Percentiles rank a stretch among this genome's conserved stretches.
Evolutionary conservation across 2,888 invertebrate species (phyloP).

Genomic region (Hesperia comma): DNA sequence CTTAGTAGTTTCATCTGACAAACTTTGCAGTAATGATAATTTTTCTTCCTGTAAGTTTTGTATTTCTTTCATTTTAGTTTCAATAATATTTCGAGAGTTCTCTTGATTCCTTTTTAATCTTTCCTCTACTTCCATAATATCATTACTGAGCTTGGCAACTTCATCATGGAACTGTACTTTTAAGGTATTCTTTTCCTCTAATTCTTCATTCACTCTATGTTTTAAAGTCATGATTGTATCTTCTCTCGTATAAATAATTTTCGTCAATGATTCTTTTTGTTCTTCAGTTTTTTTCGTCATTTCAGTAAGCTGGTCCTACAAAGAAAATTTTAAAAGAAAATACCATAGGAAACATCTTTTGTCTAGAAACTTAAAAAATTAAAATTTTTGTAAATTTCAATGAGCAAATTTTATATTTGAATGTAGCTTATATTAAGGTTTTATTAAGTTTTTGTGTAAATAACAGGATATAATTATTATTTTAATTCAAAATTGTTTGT

Average conservation of each 20-base stretch:
- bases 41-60: constrained; percentile 72
- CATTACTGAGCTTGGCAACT: constrained; percentile 64
- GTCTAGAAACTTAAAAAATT: no score
- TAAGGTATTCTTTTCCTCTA: constrained; percentile 63
- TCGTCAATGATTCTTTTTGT: constrained; percentile 30
- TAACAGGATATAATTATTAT: no score
- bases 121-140: constrained; percentile 69
- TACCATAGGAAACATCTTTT: no score
- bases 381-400: no score
- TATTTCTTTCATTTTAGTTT: constrained; percentile 65
- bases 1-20: constrained; percentile 66
- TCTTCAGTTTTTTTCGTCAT: constrained; percentile 3
- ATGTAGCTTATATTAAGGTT: no score
- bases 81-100: constrained; percentile 56
- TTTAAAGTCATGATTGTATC: constrained; percentile 62
- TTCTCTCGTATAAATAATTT: constrained; percentile 54
- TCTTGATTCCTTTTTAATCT: constrained; percentile 60
- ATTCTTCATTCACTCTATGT: constrained; percentile 69
- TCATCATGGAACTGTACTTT: constrained; percentile 59
- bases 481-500: no score
- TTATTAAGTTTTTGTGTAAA: no score
- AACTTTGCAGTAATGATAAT: constrained; percentile 61
- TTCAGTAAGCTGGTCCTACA: constrained; percentile 2
- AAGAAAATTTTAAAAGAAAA: no score
- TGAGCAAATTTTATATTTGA: no score